phyloP scores from a whole-genome alignment of 2,888 invertebrate species.

The Hirtodrosophila confusa region DNA sequence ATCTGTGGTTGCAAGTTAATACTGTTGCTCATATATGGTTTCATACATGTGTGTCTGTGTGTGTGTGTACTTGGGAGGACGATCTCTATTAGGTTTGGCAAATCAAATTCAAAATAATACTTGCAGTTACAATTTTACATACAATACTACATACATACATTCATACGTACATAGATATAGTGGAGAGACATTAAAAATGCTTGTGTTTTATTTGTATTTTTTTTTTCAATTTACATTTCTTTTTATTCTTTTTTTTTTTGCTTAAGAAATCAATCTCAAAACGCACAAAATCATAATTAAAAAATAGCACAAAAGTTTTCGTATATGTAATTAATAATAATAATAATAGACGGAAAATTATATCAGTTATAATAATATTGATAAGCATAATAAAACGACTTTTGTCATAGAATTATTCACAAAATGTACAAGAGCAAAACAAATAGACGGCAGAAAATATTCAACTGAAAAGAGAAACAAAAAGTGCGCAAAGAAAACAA shows the following conservation, averaged over 20 bases:
- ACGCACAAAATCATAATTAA: conserved; percentile 73
- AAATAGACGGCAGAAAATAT: background rate
- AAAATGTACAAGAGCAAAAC: conserved; percentile 35
- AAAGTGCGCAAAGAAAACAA: conserved; percentile 59
- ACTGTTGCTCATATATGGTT: conserved; percentile 27
- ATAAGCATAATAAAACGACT: conserved; percentile 12
- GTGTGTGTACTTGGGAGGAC: conserved; percentile 15
- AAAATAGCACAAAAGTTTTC: conserved; percentile 55
- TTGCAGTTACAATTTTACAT: conserved; percentile 12
- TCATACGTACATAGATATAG: conserved; percentile 10
- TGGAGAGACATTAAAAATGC: conserved; percentile 61
- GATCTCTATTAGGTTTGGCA: conserved; percentile 44
- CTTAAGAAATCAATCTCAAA: conserved; percentile 71
- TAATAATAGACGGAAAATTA: conserved; percentile 29
- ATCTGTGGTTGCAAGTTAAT: conserved; percentile 31
- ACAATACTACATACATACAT: conserved; percentile 17
- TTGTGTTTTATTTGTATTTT: conserved; percentile 31
- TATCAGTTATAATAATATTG: conserved; percentile 26
- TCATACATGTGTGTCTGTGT: background rate
- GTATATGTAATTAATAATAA: conserved; percentile 45
- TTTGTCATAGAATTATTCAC: conserved; percentile 30
- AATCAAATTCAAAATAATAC: conserved; percentile 19
- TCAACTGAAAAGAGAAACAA: conserved; percentile 25
- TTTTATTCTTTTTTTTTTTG: conserved; percentile 47
- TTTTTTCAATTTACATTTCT: conserved; percentile 64